Conservation (phyloP, 2,113 vertebrate species). For the Smithornis capensis region DNA sequence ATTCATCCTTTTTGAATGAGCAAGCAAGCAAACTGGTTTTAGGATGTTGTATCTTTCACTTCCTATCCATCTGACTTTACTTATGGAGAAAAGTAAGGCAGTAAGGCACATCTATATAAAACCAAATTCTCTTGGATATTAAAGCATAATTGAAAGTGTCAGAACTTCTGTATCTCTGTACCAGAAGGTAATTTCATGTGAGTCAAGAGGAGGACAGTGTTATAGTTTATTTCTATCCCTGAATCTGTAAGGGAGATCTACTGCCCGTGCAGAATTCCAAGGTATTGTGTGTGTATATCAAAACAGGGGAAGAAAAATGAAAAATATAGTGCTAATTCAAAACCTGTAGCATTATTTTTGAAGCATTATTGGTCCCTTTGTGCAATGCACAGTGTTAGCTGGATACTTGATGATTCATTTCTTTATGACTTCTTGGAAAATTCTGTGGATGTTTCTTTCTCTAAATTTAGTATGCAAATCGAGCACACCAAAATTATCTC, state of each 20-base stretch:
- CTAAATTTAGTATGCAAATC: background rate
- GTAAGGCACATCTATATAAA: background rate
- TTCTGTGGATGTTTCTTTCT: background rate
- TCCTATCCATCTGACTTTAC: background rate
- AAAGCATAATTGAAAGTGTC: background rate
- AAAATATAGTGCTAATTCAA: background rate
- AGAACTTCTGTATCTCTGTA: background rate
- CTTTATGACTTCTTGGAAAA: background rate
- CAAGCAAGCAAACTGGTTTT: background rate
- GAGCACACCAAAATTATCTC: background rate
- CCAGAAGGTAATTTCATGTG: background rate
- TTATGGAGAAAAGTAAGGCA: background rate
- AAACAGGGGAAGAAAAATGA: background rate
- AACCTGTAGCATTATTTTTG: background rate
- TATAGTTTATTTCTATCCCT: background rate
- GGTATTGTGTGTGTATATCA: background rate
- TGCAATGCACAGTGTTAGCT: background rate
- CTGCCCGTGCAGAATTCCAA: background rate
- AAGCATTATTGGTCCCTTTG: background rate
- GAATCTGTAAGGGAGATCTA: background rate
- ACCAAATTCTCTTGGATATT: background rate
- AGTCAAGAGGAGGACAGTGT: background rate
- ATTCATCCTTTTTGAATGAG: background rate
- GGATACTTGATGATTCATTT: background rate
- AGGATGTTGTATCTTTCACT: background rate